Evolutionary conservation across 2,888 invertebrate genomes (phyloP).

Genomic region (Chalcosyrphus nemorum): DNA sequence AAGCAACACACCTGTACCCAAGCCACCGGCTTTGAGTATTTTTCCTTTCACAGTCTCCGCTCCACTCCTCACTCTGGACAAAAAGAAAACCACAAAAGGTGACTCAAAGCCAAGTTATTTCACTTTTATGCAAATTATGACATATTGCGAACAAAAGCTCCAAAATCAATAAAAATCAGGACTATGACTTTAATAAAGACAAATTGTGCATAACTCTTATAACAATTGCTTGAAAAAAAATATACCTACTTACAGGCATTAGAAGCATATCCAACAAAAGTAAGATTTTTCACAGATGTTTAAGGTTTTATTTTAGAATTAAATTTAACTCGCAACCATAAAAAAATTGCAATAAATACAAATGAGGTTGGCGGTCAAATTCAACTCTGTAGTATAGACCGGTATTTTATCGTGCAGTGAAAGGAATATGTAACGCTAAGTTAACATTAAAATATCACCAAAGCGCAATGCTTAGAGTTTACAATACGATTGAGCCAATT

Average conservation of each 20-base stretch:
- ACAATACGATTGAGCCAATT: conserved; percentile 24
- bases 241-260: neutral
- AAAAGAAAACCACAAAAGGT: neutral
- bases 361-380: conserved; percentile 2
- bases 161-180: neutral
- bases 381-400: conserved; percentile 5
- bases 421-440: conserved; percentile 26
- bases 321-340: neutral
- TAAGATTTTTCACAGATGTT: neutral
- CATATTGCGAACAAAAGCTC: neutral
- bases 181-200: neutral
- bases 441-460: neutral
- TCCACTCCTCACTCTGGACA: too few relatives aligned
- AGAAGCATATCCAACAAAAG: too few relatives aligned
- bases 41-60: conserved; percentile 13
- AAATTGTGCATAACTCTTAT: too few relatives aligned
- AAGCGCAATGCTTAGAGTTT: neutral
- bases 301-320: neutral
- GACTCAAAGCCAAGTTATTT: conserved; percentile 14
- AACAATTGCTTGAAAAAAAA: too few relatives aligned
- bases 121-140: conserved; percentile 5
- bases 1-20: conserved; percentile 45
- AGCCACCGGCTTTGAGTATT: neutral
- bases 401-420: conserved; percentile 25
- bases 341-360: neutral